These are phyloP conservation scores for Cassiopea xamachana DNA, from an alignment of 30 jellyfish, hydroid and myxozoan species.

Conservation along the genomic window DNA sequence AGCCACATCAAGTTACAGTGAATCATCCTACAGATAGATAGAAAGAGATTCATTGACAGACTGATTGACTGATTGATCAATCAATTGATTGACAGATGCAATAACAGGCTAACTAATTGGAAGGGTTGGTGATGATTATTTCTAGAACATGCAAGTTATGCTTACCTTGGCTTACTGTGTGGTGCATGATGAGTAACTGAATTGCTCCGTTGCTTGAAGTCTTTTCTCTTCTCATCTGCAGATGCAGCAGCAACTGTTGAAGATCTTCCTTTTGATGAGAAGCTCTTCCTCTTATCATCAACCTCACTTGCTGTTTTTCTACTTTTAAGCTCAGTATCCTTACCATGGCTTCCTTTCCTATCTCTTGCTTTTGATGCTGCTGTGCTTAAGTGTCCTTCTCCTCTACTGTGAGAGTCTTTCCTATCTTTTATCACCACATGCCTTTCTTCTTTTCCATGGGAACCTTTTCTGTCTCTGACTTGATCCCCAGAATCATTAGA, in stretches of 20 bases:
- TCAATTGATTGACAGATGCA: too few relatives aligned
- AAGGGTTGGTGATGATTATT: too few relatives aligned
- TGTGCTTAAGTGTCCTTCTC: conserved; percentile 1
- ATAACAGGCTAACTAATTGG: too few relatives aligned
- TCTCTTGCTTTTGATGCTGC: not conserved
- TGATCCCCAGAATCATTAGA: conserved; percentile 3
- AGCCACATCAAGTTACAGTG: too few relatives aligned
- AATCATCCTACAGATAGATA: too few relatives aligned
- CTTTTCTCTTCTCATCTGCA: conserved; percentile 65
- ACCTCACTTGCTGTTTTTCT: conserved; percentile 45
- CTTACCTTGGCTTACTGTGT: conserved; percentile 60
- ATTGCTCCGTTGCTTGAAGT: conserved; percentile 49
- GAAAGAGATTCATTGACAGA: too few relatives aligned
- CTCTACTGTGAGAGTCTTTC: conserved; percentile 1
- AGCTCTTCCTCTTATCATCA: conserved; percentile 63
- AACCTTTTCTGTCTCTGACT: conserved; percentile 35
- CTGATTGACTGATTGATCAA: too few relatives aligned
- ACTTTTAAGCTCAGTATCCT: conserved; percentile 6
- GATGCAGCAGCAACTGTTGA: conserved; percentile 69
- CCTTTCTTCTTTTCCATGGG: conserved; percentile 36
- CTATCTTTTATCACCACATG: not conserved
- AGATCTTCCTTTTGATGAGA: conserved; percentile 72
- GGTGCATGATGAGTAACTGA: conserved; percentile 43
- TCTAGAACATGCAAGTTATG: not conserved
- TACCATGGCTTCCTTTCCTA: conserved; percentile 41